Conservation (phyloP, 2,888 invertebrate genomes). For the Drosophila pegasa region DNA sequence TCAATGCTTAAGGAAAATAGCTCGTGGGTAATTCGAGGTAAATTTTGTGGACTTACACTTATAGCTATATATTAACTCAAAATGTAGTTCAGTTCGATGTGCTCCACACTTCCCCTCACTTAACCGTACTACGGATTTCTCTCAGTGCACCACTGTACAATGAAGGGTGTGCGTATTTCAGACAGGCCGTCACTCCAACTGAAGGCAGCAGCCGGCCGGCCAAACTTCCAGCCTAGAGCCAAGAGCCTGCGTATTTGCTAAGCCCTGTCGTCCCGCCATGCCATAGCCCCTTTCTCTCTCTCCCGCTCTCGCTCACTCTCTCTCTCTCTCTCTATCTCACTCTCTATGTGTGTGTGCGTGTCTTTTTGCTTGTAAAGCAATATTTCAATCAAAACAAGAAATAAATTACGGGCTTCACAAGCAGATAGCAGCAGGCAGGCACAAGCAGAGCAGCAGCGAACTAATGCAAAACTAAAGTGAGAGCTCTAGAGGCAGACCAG, state of each 20-base stretch:
- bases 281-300: neutral
- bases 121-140: constrained; percentile 9
- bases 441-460: constrained; percentile 43
- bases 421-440: constrained; percentile 62
- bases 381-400: constrained; percentile 82
- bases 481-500: constrained; percentile 49
- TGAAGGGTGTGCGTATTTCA: constrained; percentile 69
- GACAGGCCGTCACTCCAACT: constrained; percentile 63
- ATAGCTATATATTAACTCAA: neutral
- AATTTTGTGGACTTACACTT: neutral
- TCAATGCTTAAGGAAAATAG: neutral
- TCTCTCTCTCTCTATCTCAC: constrained; percentile 5
- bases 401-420: constrained; percentile 75
- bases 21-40: neutral
- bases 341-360: constrained; percentile 54
- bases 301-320: constrained; percentile 7
- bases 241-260: constrained; percentile 67
- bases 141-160: constrained; percentile 54
- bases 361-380: constrained; percentile 78
- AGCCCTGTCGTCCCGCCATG: constrained; percentile 36
- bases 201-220: constrained; percentile 23
- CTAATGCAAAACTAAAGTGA: constrained; percentile 62
- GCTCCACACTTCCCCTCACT: neutral
- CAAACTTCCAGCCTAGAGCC: constrained; percentile 47
- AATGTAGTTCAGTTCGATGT: neutral